These are phyloP conservation scores for Phylloscopus whistleri DNA, from an alignment of 2,113 vertebrate genomes.

Conservation along the genomic window DNA sequence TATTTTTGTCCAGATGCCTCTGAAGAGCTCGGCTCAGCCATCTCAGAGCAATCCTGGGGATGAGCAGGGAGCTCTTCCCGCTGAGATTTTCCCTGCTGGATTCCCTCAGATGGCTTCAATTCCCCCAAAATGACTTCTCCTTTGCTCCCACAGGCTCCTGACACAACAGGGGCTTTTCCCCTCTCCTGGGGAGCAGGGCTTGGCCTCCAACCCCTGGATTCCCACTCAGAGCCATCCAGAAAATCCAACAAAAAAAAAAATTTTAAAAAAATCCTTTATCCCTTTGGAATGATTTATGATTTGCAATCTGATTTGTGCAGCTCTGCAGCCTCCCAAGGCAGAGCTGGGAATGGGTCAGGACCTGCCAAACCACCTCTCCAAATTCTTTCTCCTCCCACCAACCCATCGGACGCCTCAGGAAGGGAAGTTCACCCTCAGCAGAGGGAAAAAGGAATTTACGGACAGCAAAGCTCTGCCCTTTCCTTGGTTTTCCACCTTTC, in stretches of 20 bases:
- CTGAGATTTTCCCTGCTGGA: background rate
- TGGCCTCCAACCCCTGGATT: background rate
- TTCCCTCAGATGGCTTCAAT: too few relatives aligned
- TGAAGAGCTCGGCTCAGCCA: background rate
- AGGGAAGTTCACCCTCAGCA: accelerated
- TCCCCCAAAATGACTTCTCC: too few relatives aligned
- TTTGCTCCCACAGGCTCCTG: background rate
- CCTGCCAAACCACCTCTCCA: background rate
- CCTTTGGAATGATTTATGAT: background rate
- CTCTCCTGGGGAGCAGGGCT: too few relatives aligned
- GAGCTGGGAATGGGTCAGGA: background rate
- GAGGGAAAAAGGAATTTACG: background rate
- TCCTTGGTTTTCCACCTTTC: background rate
- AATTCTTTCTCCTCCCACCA: accelerated
- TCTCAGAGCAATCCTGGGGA: background rate
- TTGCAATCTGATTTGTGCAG: background rate
- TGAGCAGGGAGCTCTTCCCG: background rate
- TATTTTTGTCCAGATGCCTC: constrained; percentile 35
- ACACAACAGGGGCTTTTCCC: background rate
- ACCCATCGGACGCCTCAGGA: accelerated
- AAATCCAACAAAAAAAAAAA: background rate
- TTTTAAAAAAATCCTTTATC: background rate
- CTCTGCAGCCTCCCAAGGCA: background rate
- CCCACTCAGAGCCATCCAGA: background rate
- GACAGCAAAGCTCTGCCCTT: background rate